Conservation (phyloP, 2,888 invertebrate species). For the Napeogenes sylphis region DNA sequence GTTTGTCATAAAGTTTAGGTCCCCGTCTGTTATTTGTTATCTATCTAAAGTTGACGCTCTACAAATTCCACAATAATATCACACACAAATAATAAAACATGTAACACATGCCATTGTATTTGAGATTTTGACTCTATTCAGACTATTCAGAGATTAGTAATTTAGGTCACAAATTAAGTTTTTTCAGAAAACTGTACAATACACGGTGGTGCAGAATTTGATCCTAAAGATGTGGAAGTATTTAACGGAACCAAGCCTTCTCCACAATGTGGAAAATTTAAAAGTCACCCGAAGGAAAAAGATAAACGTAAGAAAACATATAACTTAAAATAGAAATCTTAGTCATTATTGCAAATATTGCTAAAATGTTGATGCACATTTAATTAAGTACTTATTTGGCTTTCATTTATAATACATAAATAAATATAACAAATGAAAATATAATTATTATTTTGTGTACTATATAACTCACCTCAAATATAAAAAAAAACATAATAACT, state of each 20-base stretch:
- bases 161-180: neutral
- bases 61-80: too few species aligned
- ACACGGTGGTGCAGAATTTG: constrained; percentile 46
- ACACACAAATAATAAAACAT: too few species aligned
- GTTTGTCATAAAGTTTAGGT: neutral
- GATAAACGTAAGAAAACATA: constrained; percentile 52
- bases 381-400: neutral
- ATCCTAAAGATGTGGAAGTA: constrained; percentile 58
- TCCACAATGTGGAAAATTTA: constrained; percentile 59
- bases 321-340: too few species aligned
- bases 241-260: constrained; percentile 54
- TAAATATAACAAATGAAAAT: too few species aligned
- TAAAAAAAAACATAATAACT: too few species aligned
- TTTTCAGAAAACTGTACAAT: constrained; percentile 61
- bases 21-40: neutral
- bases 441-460: too few species aligned
- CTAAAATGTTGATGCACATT: neutral
- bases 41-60: neutral
- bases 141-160: too few species aligned
- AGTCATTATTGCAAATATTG: neutral
- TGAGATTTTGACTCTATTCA: too few species aligned
- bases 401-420: too few species aligned
- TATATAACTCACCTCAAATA: too few species aligned
- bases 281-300: constrained; percentile 66
- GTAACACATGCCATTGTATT: too few species aligned